A percentile compares a stretch with the other conserved stretches of the same genome.
These are phyloP conservation scores for Trachymyrmex septentrionalis DNA, from an alignment of 1,140 invertebrate genomes.

Conservation along the genomic window DNA sequence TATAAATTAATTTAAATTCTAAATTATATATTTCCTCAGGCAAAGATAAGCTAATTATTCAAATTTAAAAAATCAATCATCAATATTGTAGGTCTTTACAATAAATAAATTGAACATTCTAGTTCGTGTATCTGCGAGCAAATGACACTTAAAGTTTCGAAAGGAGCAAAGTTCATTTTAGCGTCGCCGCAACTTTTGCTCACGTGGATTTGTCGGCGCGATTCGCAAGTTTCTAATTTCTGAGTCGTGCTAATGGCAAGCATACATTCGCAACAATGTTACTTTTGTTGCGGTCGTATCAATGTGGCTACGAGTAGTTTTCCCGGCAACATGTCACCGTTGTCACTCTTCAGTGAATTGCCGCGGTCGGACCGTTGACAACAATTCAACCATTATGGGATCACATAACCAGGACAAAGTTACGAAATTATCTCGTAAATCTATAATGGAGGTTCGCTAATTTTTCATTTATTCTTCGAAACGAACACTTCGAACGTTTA, in stretches of 20 bases:
- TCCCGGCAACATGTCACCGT: slow-evolving; percentile 16
- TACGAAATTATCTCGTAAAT: slow-evolving; percentile 4
- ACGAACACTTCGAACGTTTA: neutral
- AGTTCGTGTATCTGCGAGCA: slow-evolving; percentile 10
- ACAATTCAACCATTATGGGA: slow-evolving; percentile 39
- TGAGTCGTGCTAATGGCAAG: slow-evolving; percentile 35
- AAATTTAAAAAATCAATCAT: neutral
- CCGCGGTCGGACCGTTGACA: slow-evolving; percentile 29
- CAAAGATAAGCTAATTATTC: neutral
- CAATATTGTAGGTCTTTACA: neutral
- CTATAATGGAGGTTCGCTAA: neutral
- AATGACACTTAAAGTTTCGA: slow-evolving; percentile 63
- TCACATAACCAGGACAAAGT: neutral
- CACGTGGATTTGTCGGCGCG: slow-evolving; percentile 5
- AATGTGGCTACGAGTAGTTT: slow-evolving; percentile 17
- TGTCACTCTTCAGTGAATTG: neutral
- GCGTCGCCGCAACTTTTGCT: slow-evolving; percentile 46
- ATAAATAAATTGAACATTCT: slow-evolving; percentile 2
- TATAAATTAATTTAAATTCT: slow-evolving; percentile 1
- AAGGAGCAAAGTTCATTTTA: slow-evolving; percentile 62
- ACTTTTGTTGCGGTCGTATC: slow-evolving; percentile 28
- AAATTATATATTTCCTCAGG: neutral
- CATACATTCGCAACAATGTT: slow-evolving; percentile 16
- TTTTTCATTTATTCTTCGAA: slow-evolving; percentile 13
- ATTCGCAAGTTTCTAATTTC: slow-evolving; percentile 71